Base-by-base conservation (phyloP, 2,113 vertebrate genomes). In the Tretioscincus oriximinensis region DNA sequence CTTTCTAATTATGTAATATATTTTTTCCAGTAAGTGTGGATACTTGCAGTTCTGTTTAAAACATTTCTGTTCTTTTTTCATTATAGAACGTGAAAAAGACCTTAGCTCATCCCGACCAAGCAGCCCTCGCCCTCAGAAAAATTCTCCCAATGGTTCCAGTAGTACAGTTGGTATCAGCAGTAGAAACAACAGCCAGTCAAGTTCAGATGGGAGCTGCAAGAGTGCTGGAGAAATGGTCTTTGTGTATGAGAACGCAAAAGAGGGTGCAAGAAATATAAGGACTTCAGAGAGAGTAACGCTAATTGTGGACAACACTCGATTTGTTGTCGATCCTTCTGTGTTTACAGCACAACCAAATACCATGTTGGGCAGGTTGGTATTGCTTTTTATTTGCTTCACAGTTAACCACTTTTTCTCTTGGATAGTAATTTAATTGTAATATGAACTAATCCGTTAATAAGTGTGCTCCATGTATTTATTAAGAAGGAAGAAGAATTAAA, bases 281-380 rank as follows among this genome's bases (percentile, higher is more conserved):
- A 97, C 96, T 0, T 97, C 97, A 1, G 98, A 99, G 91, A 95
- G 98, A 90, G 98, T 99, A 45, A 99, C 98, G 0, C 95, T 99
- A 12, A 99, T 99, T 31, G 98, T 99, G 87, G 98, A 99, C 92
- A 99, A 99, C 92, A 99, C 98, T 28, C 97, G 98, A 94, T 99
- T 99, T 89, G 98, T 99, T 78, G 98, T 99, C 60, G 98, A 99
- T 92, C 97, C 98, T 63, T 95, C 97, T 47, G 98, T 99, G 92
- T 99, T 99, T 90, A 99, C 97, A 10, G 98, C 98, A 84, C 98
- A 99, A 47, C 98, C 98, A 88, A 99, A 99, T 87, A 99, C 98
- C 24, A 99, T 99, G 98, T 93, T 99, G 96, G 98, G 98, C 94
- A 98, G 98, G 98, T 99, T 93, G 73, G 96, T 91, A 81, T 66